Base-by-base conservation (phyloP, 1,140 invertebrate genomes). In the Oreohelix idahoensis region DNA sequence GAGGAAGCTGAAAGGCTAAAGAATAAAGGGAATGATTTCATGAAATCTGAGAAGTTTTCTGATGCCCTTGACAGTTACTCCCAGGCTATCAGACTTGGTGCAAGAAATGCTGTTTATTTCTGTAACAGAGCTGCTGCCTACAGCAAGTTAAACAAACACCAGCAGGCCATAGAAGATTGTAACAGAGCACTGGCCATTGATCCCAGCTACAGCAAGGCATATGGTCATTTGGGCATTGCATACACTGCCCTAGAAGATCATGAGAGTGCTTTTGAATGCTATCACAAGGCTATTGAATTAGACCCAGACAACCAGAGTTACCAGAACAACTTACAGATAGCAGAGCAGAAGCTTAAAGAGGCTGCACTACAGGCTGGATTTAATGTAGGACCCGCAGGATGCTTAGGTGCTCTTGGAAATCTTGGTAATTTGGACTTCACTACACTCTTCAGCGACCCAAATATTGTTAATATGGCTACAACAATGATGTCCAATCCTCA, bases 301-400 rank as follows among this genome's bases (percentile, higher is more conserved):
- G 98, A 99, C 88, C 98, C 98, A 23, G 95, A 96, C 63, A 99
- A 99, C 93, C 96, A 97, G 86, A 96, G 96, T 89, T 98, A 98
- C 91, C 95, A 95, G 81, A 96, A 95, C 89, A 99, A 99, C 94
- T 93, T 99, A 79, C 94, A 95, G 88, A 93, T 97, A 53, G 95
- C 96, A 4, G 94, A 96, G 89, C 95, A 96, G 83, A 94, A 94
- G 87, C 78, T 93, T 83, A 90, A 87, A n/a, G 92, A 93, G 86
- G 83, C 86, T 51, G 88, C 87, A 20, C 79, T 83, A 73, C 78
- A 84, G 77, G 89, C 85, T 87, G 89, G 90, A 36, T 91, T 90
- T 86, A 84, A 81, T 71, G 63, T 86, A 38, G 90, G 89, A 29
- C 75, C 85, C 58, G 87, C 84, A 63, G 87, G 89, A 39, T 86